Base-by-base conservation (phyloP, 1,140 invertebrate genomes). In the Orius laevigatus region DNA sequence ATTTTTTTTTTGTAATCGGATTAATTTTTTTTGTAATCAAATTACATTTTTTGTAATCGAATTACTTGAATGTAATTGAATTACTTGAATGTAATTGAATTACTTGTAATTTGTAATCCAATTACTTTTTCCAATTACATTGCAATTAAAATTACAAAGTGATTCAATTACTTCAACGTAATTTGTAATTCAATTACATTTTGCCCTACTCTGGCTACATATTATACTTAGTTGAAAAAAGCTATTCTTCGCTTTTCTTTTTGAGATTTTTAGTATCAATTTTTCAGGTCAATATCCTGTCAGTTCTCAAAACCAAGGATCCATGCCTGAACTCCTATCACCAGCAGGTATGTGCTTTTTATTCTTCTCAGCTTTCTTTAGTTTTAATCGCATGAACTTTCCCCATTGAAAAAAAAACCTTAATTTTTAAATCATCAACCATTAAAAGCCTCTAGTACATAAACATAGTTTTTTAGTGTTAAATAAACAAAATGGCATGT, bases 271-370 rank as follows among this genome's bases (percentile, higher is more conserved):
- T 16, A 4, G 14, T 44, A 11, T 3, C 39, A 2, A 31, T 44
- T 34, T 39, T 40, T 31, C 16, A 42, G 48, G 48, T 19, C 40
- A 42, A 12, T 53, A 39, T 18, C 52, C 48, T 12, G 44, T 48
- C 4, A 46, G 46, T 43, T 46, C 40, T 10, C 33, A 44, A n/a
- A 39, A 32, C 6, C 50, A 51, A 45, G 41, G 41, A n/a, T 8
- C 42, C 10, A 31, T 51, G 14, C 45, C 54, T 5, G 54, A 55
- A 39, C 46, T 51, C 16, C 32, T 53, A 2, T 39, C 49, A 40
- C 50, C 55, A 33, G 39, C 48, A 31, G 55, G 55, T 55, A 38
- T 48, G 49, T 46, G 4, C 20, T 19, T 34, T 33, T 32, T 42
- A 40, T 1, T 51, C 8, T 25, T 25, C 25, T 25, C 25, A 4